Base-by-base conservation (phyloP, 2,888 invertebrate species). In the Coleophora deauratella region DNA sequence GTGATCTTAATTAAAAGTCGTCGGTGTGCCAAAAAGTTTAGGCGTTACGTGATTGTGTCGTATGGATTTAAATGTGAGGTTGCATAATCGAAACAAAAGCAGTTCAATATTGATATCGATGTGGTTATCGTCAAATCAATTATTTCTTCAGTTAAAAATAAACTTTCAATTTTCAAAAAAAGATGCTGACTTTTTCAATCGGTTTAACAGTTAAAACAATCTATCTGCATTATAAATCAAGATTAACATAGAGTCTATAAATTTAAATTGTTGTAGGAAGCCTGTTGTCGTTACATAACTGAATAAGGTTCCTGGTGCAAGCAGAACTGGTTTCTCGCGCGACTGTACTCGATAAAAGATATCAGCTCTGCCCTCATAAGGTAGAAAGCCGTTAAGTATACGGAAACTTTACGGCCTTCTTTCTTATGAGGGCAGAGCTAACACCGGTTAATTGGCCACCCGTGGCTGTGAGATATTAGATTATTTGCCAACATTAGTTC, bases 281-380 rank as follows among this genome's bases (percentile, higher is more conserved):
- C 61, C 57, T 62, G 62, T 65, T 62, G 6, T 49, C 42, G 52
- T 80, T 78, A 67, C 59, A 60, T 73, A 76, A 77, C 52, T 47
- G 21, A 21, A 21, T 21, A 50, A 45, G 58, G 61, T 64, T 65
- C 59, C 59, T 59, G 57, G 51, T 55, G 55, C 54, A 47, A 52
- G 56, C 48, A 43, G 54, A 68, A 72, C 70, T 55, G 47, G 71
- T 73, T 73, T 59, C 42, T 46, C 40, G 36, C 9, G 33, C 14
- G 11, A 45, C 44, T 33, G 42, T 36, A 27, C 34, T 33, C 35
- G 43, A 42, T 40, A 28, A n/a, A 21, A 38, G 38, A 41, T 44
- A 41, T 30, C 40, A 32, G 13, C n/a, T n/a, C n/a, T n/a, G n/a
- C n/a, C n/a, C n/a, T n/a, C n/a, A n/a, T n/a, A n/a, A n/a, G n/a